phyloP scores from a whole-genome alignment of 2,888 invertebrate genomes.

The Ectobius pallidus region DNA sequence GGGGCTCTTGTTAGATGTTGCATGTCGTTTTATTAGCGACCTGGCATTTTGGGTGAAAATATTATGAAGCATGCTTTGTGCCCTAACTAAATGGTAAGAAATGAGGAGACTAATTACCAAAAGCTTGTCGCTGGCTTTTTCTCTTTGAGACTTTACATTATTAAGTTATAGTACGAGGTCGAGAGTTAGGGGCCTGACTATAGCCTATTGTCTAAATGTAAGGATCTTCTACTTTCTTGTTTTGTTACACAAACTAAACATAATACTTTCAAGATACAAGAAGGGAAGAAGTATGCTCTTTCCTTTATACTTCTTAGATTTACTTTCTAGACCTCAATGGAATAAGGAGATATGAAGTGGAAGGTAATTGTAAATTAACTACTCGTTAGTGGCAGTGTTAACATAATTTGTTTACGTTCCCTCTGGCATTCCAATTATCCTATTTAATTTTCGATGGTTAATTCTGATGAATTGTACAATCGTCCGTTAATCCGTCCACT shows the following conservation, averaged over 20 bases:
- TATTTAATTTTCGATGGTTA: too few species aligned
- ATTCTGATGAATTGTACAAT: too few species aligned
- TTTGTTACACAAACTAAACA: not conserved
- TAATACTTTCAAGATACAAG: not conserved
- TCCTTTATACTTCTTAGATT: too few species aligned
- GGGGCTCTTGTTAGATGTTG: constrained; percentile 37
- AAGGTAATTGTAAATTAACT: too few species aligned
- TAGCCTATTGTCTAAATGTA: not conserved
- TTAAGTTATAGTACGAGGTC: not conserved
- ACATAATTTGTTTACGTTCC: too few species aligned
- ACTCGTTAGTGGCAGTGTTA: too few species aligned
- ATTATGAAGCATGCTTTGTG: constrained; percentile 14
- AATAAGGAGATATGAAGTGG: too few species aligned
- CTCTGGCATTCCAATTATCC: too few species aligned
- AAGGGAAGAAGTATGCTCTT: too few species aligned
- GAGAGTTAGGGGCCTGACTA: constrained; percentile 1
- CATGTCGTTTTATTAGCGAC: constrained; percentile 57
- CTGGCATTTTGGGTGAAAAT: constrained; percentile 57
- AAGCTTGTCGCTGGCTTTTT: not conserved
- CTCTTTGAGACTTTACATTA: not conserved
- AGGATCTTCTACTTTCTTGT: not conserved
- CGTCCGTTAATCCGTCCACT: too few species aligned
- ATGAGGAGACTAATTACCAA: constrained; percentile 29
- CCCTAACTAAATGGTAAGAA: constrained; percentile 31
- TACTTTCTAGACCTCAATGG: too few species aligned